Evolutionary conservation across 37 sponge, comb jelly and placozoan species (phyloP), one percentile per base, ranked within the genome.

Genomic region (Beroe ovata): DNA sequence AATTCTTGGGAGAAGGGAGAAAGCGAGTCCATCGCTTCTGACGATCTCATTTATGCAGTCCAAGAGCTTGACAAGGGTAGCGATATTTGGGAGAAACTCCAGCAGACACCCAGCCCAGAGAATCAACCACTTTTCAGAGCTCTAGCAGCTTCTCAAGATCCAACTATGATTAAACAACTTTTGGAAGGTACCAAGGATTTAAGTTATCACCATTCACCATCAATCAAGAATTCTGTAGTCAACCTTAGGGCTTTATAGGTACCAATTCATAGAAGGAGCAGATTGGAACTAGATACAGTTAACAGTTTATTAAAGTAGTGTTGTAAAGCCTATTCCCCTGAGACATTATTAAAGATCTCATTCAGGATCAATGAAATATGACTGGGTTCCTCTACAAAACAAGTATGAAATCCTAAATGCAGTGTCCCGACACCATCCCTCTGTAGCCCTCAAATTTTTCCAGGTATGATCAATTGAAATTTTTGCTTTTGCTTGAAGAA

Each of bases 161-260:
- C 84, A 36, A 35, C 39, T 4, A 77, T 40, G 14, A 40, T 77
- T 19, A 23, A 8, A 32, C 39, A 36, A 40, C 84, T 77, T 1
- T 25, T 77, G 54, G 54, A 77, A 40, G 84, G 84, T 62, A 62
- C n/a, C n/a, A n/a, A n/a, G n/a, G n/a, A n/a, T n/a, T n/a, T n/a
- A n/a, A n/a, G n/a, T n/a, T n/a, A n/a, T n/a, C n/a, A n/a, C n/a
- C n/a, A n/a, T n/a, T n/a, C n/a, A n/a, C n/a, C n/a, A n/a, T n/a
- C n/a, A n/a, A n/a, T n/a, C n/a, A n/a, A n/a, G n/a, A n/a, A n/a
- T n/a, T n/a, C n/a, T n/a, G n/a, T n/a, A n/a, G n/a, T n/a, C n/a
- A n/a, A n/a, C n/a, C n/a, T n/a, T n/a, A n/a, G n/a, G n/a, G n/a
- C n/a, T n/a, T n/a, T n/a, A n/a, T n/a, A n/a, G n/a, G n/a, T n/a